phyloP scores from a whole-genome alignment of 2,113 vertebrate species.

The Nothocercus nigrocapillus region DNA sequence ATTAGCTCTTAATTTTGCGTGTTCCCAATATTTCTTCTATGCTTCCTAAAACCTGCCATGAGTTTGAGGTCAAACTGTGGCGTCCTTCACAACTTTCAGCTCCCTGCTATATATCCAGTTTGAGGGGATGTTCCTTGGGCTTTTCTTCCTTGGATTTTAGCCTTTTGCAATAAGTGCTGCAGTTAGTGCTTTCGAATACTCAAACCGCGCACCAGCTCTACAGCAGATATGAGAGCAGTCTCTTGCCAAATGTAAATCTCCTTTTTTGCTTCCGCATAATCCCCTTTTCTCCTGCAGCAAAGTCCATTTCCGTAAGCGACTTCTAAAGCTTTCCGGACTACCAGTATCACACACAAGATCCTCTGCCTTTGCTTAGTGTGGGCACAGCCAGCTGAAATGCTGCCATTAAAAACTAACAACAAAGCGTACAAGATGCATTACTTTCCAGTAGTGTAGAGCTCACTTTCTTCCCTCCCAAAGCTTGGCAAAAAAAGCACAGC shows the following conservation, averaged over 20 bases:
- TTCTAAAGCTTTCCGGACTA: slow-evolving; percentile 47
- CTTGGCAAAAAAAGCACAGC: slow-evolving; percentile 49
- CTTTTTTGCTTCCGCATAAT: slow-evolving; percentile 29
- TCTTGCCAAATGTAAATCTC: slow-evolving; percentile 41
- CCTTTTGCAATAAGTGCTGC: background rate
- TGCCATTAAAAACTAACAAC: slow-evolving; percentile 23
- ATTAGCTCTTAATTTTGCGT: background rate
- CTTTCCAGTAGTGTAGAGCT: slow-evolving; percentile 28
- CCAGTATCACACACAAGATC: slow-evolving; percentile 19
- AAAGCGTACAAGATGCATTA: slow-evolving; percentile 31
- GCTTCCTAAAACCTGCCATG: background rate
- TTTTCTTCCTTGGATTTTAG: background rate
- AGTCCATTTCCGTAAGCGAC: slow-evolving; percentile 57
- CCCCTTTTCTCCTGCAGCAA: slow-evolving; percentile 54
- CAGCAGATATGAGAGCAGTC: slow-evolving; percentile 39
- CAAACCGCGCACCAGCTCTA: background rate
- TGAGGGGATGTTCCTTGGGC: background rate
- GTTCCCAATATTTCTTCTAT: background rate
- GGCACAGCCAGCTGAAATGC: slow-evolving; percentile 58
- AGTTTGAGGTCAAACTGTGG: background rate
- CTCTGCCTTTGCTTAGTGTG: background rate
- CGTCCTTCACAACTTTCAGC: background rate
- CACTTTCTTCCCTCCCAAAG: background rate
- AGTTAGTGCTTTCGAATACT: slow-evolving; percentile 22
- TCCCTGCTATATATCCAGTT: background rate